Conservation (phyloP, 2,113 vertebrate genomes). For the Chionis minor region DNA sequence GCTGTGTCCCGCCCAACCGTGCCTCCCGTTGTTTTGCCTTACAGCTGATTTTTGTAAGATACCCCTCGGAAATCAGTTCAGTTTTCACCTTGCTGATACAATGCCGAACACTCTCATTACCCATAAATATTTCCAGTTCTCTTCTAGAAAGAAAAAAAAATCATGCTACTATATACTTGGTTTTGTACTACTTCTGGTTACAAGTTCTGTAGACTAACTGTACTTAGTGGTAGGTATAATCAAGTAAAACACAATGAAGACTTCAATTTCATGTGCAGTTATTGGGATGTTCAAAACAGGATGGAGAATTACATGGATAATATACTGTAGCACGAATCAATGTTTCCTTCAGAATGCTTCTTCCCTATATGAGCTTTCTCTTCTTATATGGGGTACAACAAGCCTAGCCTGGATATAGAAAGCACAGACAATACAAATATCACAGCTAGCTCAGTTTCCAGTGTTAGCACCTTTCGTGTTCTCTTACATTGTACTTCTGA, state of each 20-base stretch:
- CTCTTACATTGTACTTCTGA: neutral
- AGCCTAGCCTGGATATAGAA: neutral
- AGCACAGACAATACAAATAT: neutral
- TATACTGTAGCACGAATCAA: neutral
- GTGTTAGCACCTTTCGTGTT: neutral
- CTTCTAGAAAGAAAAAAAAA: neutral
- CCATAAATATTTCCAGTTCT: neutral
- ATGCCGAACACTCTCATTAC: neutral
- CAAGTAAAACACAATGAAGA: neutral
- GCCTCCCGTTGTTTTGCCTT: neutral
- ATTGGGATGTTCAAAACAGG: neutral
- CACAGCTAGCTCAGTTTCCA: neutral
- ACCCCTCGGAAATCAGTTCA: neutral
- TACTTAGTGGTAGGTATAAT: neutral
- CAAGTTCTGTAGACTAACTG: neutral
- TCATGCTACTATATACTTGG: rapidly evolving
- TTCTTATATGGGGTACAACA: neutral
- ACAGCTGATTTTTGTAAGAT: neutral
- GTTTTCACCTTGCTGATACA: neutral
- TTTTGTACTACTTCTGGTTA: neutral
- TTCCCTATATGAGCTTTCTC: neutral
- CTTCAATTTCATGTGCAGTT: neutral
- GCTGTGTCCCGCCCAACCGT: neutral
- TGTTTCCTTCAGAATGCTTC: neutral
- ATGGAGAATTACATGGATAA: neutral